Evolutionary conservation across 2,888 invertebrate species (phyloP), one percentile per base, ranked within the genome.

Genomic region (Synergus gifuensis): DNA sequence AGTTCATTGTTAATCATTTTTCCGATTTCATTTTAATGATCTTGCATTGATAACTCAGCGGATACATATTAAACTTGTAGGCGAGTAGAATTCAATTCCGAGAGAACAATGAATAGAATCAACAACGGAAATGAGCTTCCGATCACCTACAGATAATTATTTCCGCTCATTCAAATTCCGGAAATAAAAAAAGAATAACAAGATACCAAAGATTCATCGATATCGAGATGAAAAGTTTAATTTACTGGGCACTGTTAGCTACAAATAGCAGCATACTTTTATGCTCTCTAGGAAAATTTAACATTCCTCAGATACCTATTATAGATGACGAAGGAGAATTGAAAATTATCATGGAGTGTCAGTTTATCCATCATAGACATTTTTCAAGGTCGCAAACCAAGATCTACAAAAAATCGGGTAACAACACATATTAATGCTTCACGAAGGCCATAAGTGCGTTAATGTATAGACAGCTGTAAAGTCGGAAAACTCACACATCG

Each of bases 371-470:
- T 22, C 42, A 58, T 11, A 66, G 44, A 42, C 49, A 54, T 28
- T 69, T 49, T 69, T 69, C 46, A 49, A 49, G 49, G 46, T 36
- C 69, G 9, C 69, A 49, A 36, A 36, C 49, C 49, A 69, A 49
- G 49, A 69, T 28, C 49, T 16, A 28, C 49, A 49, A 62, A 62
- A 63, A 63, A 64, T 42, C 69, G 58, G 49, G 69, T 49, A 46
- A 78, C 46, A 78, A 78, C 8, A 42, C 44, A 76, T 36, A 54
- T 49, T 28, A 28, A 79, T 44, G 40, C 12, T 62, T n/a, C 36
- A 14, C 78, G 82, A 88, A 90, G 89, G 90, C 83, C 89, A 87
- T 89, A 89, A 86, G 88, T 90, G 89, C 80, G 83, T 63, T 79
- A 79, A 82, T 87, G 87, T 88, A 82, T 87, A 83, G 83, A 90